phyloP scores from a whole-genome alignment of 2,888 invertebrate genomes.

The Entomobrya multifasciata region DNA sequence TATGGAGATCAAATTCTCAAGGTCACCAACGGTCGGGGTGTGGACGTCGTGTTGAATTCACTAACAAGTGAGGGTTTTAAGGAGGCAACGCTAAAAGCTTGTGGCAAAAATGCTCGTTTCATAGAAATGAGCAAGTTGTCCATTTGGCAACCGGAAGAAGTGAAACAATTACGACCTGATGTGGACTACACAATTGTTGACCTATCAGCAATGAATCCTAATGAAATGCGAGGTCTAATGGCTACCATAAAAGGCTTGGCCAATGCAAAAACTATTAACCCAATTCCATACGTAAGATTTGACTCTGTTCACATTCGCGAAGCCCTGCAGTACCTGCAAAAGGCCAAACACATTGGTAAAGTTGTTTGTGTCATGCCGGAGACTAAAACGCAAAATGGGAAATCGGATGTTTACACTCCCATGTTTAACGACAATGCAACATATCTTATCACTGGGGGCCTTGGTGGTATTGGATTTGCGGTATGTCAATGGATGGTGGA shows the following conservation, averaged over 20 bases:
- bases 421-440: slow-evolving; percentile 33
- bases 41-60: slow-evolving; percentile 50
- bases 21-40: slow-evolving; percentile 33
- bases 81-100: slow-evolving; percentile 23
- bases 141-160: slow-evolving; percentile 50
- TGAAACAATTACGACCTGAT: slow-evolving; percentile 26
- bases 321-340: slow-evolving; percentile 31
- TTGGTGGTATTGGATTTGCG: slow-evolving; percentile 45
- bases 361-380: slow-evolving; percentile 42
- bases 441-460: slow-evolving; percentile 55
- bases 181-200: slow-evolving; percentile 54
- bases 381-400: no score
- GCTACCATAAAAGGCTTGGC: no score
- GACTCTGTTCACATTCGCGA: not conserved
- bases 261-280: not conserved
- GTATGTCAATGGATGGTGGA: slow-evolving; percentile 50
- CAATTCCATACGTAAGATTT: slow-evolving; percentile 33
- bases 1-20: slow-evolving; percentile 12
- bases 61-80: slow-evolving; percentile 54
- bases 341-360: slow-evolving; percentile 58
- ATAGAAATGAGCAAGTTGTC: slow-evolving; percentile 59
- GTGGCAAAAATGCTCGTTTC: slow-evolving; percentile 24
- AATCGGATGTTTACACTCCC: no score
- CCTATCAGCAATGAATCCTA: not conserved
- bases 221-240: no score